Percentiles rank a stretch among this genome's conserved stretches.
Conservation (phyloP, 2,888 invertebrate species). For the Orthosia gothica region DNA sequence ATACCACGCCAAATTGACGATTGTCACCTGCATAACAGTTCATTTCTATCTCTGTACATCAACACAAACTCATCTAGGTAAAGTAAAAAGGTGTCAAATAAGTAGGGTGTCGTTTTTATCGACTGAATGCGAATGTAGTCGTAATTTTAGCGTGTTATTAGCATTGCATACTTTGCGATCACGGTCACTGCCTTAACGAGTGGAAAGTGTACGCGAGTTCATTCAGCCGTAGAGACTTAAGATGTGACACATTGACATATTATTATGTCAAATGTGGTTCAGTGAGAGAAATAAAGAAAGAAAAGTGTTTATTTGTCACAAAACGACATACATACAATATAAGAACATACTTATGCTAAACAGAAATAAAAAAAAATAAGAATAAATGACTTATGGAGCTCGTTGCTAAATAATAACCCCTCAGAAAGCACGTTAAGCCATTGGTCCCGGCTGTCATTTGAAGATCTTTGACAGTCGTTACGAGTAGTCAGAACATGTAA, state of each 20-base stretch:
- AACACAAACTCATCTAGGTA: not conserved
- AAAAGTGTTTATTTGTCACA: no score
- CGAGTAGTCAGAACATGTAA: no score
- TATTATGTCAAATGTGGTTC: slow-evolving; percentile 3
- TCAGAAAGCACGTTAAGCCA: no score
- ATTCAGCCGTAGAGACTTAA: not conserved
- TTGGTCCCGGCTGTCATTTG: no score
- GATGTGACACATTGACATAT: slow-evolving; percentile 8
- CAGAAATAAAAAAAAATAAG: no score
- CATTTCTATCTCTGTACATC: no score
- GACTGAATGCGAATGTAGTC: slow-evolving; percentile 9
- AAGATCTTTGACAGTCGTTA: no score
- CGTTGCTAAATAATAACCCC: no score
- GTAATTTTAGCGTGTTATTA: slow-evolving; percentile 21
- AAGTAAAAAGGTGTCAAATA: slow-evolving; percentile 11
- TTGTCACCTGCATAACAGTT: no score
- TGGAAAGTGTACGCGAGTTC: slow-evolving; percentile 8
- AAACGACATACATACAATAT: no score
- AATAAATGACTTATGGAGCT: no score
- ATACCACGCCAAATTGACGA: not conserved
- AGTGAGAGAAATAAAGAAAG: not conserved
- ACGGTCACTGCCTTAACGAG: slow-evolving; percentile 15
- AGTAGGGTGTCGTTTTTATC: slow-evolving; percentile 12
- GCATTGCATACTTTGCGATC: slow-evolving; percentile 1
- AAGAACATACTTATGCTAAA: no score